Evolutionary conservation across 2,888 invertebrate genomes (phyloP), one percentile per base, ranked within the genome.

Genomic region (Pyrocoelia pectoralis): DNA sequence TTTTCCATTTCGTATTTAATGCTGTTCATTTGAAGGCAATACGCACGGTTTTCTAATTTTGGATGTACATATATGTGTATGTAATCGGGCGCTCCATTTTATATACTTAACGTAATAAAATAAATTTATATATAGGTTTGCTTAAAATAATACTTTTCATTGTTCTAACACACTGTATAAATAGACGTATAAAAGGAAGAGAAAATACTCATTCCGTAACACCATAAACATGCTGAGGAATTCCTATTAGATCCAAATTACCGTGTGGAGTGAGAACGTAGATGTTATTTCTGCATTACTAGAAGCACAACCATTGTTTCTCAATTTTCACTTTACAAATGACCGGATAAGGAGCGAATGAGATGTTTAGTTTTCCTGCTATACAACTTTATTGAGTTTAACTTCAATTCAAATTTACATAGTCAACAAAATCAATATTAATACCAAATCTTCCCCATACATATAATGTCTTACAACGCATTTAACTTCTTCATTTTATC

Each of bases 301-400:
- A 24, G n/a, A 48, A 17, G 61, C 18, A 41, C 54, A 17, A 38
- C 41, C 61, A 61, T 61, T 61, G 61, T 61, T 61, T 61, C 55
- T 61, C 55, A 43, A 55, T 61, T 61, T 55, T 50, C 29, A 61
- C 50, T 61, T 61, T 61, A 38, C 28, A 54, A 61, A 55, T 55
- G 49, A 29, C 55, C 41, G 49, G 55, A 60, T 60, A 60, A 49
- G 49, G 54, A 43, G 49, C n/a, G 38, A 38, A 38, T 24, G 24
- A 33, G 15, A 5, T 12, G 13, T 43, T 15, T 13, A 43, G 13
- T 43, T 43, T 12, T 15, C 15, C 13, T 1, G 13, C 41, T 15
- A 3, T 2, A 38, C 12, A 41, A 15, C 19, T 19, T 40, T 46
- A 55, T 46, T 46, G 19, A 15, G 24, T 12, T 2, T 5, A 14